Base-by-base conservation (phyloP, 1,140 invertebrate genomes). In the Drosophila auraria region DNA sequence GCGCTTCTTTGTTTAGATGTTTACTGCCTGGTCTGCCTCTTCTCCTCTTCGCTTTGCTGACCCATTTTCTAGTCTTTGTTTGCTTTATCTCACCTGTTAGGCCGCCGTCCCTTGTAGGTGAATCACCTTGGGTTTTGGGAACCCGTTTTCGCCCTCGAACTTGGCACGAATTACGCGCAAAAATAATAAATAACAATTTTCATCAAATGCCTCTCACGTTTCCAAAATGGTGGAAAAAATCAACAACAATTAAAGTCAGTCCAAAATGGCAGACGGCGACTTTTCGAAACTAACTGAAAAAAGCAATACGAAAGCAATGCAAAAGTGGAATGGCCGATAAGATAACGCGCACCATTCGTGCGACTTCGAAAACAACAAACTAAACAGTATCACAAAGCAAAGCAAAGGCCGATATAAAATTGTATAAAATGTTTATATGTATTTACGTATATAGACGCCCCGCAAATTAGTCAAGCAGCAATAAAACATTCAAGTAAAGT, bases 111-210 rank as follows among this genome's bases (percentile, higher is more conserved):
- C 38, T 45, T 3, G 14, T 60, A 33, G 44, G 51, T 90, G 82
- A 90, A 70, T 90, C 86, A 90, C 70, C 78, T 84, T 78, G 50
- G 33, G 15, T 60, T 11, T 63, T 36, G 20, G 15, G 89, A 78
- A 90, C 83, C 84, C 60, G 59, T 87, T 89, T 87, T 66, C 11
- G 72, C 68, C 83, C 81, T 77, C 73, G 62, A 89, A 87, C 83
- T 89, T 83, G 77, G 53, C 71, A 72, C 44, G 62, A 68, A 71
- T 73, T 38, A 23, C 38, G 33, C 23, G 15, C 30, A 17, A 25
- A 36, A 51, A 25, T 65, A 59, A 60, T 40, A 56, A 25, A 33
- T 54, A 68, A 25, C 45, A 51, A 42, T 54, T 63, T 64, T 14
- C 59, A 58, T 60, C 33, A 58, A 87, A 78, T 70, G 57, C 45